Base-by-base conservation (phyloP, 2,113 vertebrate genomes). In the Gambusia holbrooki region DNA sequence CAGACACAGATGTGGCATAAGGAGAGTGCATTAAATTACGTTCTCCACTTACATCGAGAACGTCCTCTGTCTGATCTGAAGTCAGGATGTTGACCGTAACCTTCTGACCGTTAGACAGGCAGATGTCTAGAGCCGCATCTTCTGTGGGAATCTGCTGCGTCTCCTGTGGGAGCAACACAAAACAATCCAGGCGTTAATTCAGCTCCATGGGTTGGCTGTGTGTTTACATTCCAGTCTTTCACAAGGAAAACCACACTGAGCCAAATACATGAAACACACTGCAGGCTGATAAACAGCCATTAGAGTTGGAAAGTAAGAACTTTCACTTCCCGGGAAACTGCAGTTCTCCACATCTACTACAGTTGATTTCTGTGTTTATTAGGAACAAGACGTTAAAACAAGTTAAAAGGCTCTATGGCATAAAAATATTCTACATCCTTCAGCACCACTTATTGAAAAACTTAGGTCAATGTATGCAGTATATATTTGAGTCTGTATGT, bases 81-180 rank as follows among this genome's bases (percentile, higher is more conserved):
- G 97, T 98, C 54, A 98, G 92, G 74, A 99, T 96, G 83, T 91
- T 95, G 91, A 98, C 95, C 45, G 95, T 95, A 66, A 98, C 96
- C 89, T 95, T 98, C 94, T 99, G 98, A 48, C 98, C 97, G 0
- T 96, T 99, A 73, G 96, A 97, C 48, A 99, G 96, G 76, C 96
- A 93, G 83, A 99, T 96, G 61, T 98, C 97, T 76, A 99, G 94
- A 79, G 95, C 91, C 13, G 96, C 97, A 71, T 99, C 98, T 90
- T 99, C 96, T 1, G 98, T 99, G 78, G 97, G 98, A 80, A 99
- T 97, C 94, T 99, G 97, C 91, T 99, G 98, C 0, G 98, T 99
- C 91, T 99, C 98, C 98, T 99, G 83, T 72, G 75, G 76, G 66
- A 79, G 67, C 0, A 63, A 86, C 54, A 83, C 29, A 88, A 78